These are phyloP conservation scores for Lamellibrachia luymesi DNA, from an alignment of 1,140 invertebrate genomes.

Conservation along the genomic window DNA sequence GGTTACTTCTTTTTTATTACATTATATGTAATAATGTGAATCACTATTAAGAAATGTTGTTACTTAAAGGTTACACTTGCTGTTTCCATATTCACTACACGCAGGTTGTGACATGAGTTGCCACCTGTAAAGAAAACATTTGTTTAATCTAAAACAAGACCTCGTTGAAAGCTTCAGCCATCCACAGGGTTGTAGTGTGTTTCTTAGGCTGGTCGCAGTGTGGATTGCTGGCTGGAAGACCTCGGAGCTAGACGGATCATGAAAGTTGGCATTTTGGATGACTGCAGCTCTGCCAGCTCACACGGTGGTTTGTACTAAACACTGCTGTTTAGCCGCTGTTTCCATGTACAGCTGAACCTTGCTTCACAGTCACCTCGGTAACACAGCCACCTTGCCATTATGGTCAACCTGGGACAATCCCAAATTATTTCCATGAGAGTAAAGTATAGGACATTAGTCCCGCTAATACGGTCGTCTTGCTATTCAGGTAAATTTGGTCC, in stretches of 20 bases:
- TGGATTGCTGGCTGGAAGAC: constrained; percentile 6
- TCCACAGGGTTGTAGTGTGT: not conserved
- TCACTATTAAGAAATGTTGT: too few relatives aligned
- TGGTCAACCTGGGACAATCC: too few relatives aligned
- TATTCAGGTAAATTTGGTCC: too few relatives aligned
- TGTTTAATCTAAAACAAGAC: too few relatives aligned
- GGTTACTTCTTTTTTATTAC: too few relatives aligned
- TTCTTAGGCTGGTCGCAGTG: constrained; percentile 1
- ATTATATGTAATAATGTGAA: too few relatives aligned
- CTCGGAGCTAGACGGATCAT: not conserved
- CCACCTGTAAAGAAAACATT: not conserved
- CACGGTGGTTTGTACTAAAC: constrained; percentile 14
- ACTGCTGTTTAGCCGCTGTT: not conserved
- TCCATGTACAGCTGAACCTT: too few relatives aligned
- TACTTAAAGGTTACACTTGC: not conserved
- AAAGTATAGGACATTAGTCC: too few relatives aligned
- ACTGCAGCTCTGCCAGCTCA: not conserved
- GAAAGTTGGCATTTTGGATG: not conserved
- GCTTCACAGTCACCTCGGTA: too few relatives aligned
- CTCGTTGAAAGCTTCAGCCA: not conserved
- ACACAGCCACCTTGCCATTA: too few relatives aligned
- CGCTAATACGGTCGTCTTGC: too few relatives aligned
- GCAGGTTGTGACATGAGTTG: not conserved
- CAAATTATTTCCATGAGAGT: too few relatives aligned
- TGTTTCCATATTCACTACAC: not conserved